Percentiles rank a stretch among this genome's conserved stretches.
Conservation (phyloP, 2,113 vertebrate species). For the Antidorcas marsupialis region DNA sequence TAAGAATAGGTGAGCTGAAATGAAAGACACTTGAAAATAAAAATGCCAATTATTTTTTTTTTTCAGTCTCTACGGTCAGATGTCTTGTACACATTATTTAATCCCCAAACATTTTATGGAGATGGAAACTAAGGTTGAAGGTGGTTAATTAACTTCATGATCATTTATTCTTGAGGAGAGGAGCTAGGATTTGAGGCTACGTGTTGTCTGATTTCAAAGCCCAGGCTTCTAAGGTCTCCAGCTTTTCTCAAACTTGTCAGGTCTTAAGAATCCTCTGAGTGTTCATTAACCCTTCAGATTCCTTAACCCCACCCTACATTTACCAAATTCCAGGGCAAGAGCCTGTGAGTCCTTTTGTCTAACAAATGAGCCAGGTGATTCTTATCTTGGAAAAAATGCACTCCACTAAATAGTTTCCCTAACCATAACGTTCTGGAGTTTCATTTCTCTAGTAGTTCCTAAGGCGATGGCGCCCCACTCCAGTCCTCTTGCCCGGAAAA, state of each 20-base stretch:
- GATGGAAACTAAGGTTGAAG: not conserved
- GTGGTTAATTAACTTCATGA: not conserved
- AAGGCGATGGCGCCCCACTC: too few species aligned
- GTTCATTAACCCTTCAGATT: constrained; percentile 33
- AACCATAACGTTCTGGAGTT: not conserved
- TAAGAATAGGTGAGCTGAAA: constrained; percentile 37
- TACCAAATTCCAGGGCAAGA: not conserved
- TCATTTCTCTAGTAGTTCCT: not conserved
- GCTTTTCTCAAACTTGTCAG: not conserved
- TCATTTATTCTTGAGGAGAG: not conserved
- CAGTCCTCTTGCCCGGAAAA: too few species aligned
- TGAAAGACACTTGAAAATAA: not conserved
- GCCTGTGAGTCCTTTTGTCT: not conserved
- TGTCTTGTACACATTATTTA: not conserved
- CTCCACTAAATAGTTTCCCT: not conserved
- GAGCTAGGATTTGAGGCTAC: not conserved
- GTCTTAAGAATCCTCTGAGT: not conserved
- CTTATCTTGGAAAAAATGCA: not conserved
- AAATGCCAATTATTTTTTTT: not conserved
- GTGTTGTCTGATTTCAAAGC: not conserved
- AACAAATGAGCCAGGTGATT: not conserved
- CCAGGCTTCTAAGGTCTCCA: not conserved
- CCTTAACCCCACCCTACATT: not conserved
- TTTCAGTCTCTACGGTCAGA: not conserved
- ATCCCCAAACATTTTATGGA: not conserved